These are phyloP conservation scores for Gastrophryne carolinensis DNA, from an alignment of 2,797 vertebrate genomes.

Conservation along the genomic window DNA sequence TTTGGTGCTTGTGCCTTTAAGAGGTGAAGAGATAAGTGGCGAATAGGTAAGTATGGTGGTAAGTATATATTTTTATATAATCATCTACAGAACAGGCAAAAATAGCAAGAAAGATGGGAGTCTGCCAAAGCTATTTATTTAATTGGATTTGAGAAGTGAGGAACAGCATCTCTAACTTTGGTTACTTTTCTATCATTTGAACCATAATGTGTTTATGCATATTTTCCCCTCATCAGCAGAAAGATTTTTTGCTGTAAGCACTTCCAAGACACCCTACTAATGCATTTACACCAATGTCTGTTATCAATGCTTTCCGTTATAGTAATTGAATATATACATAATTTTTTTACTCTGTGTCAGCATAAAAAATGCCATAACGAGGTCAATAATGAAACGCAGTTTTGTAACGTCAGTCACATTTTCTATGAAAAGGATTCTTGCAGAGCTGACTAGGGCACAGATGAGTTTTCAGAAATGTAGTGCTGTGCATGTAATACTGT, in stretches of 20 bases:
- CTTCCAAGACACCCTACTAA: conserved; percentile 4
- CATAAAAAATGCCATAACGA: conserved; percentile 8
- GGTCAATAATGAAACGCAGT: background rate
- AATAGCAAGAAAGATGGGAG: background rate
- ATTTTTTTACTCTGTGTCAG: background rate
- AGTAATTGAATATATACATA: conserved; percentile 18
- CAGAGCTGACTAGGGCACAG: too few species aligned
- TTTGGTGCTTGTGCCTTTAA: too few species aligned
- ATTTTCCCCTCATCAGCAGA: conserved; percentile 15
- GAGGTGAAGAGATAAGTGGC: too few species aligned
- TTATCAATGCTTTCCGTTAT: background rate
- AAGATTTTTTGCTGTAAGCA: conserved; percentile 20
- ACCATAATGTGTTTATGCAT: background rate
- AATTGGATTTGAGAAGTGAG: background rate
- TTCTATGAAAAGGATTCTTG: too few species aligned
- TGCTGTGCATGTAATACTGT: too few species aligned
- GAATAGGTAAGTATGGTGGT: too few species aligned
- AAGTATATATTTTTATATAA: too few species aligned
- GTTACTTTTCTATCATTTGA: conserved; percentile 8
- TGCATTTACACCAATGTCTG: conserved; percentile 13
- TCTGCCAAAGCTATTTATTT: conserved; percentile 5
- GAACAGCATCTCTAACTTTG: background rate
- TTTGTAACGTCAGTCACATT: background rate
- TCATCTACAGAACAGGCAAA: background rate
- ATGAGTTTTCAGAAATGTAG: too few species aligned